Percentiles rank a stretch among this genome's conserved stretches.
phyloP scores from a whole-genome alignment of 2,113 vertebrate genomes.

The Sphaerodactylus townsendi region DNA sequence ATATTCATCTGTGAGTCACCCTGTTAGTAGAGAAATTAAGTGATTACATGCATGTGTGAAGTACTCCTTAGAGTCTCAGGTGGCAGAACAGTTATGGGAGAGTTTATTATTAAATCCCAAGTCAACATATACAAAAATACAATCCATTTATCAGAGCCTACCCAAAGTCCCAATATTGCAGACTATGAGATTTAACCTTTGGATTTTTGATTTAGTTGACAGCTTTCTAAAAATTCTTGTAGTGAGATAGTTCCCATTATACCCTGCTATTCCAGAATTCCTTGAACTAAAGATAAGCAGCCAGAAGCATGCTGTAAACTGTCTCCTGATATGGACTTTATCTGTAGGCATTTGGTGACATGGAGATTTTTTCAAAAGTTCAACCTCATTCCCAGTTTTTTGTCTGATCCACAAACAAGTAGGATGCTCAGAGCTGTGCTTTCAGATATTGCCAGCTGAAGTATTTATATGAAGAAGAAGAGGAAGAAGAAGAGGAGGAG shows the following conservation, averaged over 20 bases:
- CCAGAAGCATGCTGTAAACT: not conserved
- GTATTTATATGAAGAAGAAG: not conserved
- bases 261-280: conserved; percentile 47
- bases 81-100: conserved; percentile 31
- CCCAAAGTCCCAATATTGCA: conserved; percentile 45
- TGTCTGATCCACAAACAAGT: not conserved
- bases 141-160: conserved; percentile 33
- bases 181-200: conserved; percentile 51
- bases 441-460: conserved; percentile 1
- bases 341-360: conserved; percentile 14
- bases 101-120: conserved; percentile 27
- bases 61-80: conserved; percentile 8
- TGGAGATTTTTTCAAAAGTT: conserved; percentile 11
- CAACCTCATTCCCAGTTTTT: conserved; percentile 20
- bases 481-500: too few relatives aligned
- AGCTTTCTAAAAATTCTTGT: conserved; percentile 51
- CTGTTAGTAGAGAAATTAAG: not conserved
- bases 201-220: conserved; percentile 57
- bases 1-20: not conserved
- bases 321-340: conserved; percentile 38
- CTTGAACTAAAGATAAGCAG: conserved; percentile 9
- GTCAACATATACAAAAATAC: conserved; percentile 22
- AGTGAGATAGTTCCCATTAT: conserved; percentile 21
- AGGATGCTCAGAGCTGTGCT: not conserved
- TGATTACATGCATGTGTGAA: not conserved